Base-by-base conservation (phyloP, 2,797 vertebrate genomes). In the Danio albolineatus region DNA sequence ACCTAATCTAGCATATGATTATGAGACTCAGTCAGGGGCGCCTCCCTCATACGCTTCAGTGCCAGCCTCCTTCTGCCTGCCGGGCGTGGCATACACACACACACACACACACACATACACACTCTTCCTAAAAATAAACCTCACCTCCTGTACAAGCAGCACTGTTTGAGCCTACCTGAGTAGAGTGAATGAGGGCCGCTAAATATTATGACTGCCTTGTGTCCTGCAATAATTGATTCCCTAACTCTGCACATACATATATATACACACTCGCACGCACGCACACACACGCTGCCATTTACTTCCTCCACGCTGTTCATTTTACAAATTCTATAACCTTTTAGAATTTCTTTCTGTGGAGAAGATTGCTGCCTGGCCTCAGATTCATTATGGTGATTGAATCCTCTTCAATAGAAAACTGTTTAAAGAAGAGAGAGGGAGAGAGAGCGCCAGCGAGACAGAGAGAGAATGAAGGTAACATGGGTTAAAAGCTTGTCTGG, bases 301-400 rank as follows among this genome's bases (percentile, higher is more conserved):
- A 95, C 94, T 84, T 94, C 92, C 93, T 85, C 90, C 79, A 91
- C 95, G 94, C 94, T 94, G 94, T 95, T 95, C 94, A 95, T 94
- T 95, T 96, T 94, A 95, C 94, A 95, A 95, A 96, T 96, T 96
- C 95, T 95, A 94, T 95, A 96, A 95, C 94, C 95, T 96, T 94
- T 95, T 95, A 95, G 94, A 95, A 95, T 95, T 95, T 95, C 95
- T 96, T 95, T 95, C 95, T 95, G 94, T 94, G 94, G 89, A 90
- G 94, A 94, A 93, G 94, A 96, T 95, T 95, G 95, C 94, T 90
- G 94, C 94, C 94, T 94, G 93, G 95, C 93, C 95, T 95, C 93
- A 94, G 94, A 96, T 96, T 97, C 95, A 95, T 96, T 95, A 95
- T 94, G 95, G 94, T 95, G 95, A 96, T 95, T 94, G 95, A 96